These are phyloP conservation scores for Erythrocebus patas DNA, from an alignment of 2,113 vertebrate genomes.

Conservation along the genomic window DNA sequence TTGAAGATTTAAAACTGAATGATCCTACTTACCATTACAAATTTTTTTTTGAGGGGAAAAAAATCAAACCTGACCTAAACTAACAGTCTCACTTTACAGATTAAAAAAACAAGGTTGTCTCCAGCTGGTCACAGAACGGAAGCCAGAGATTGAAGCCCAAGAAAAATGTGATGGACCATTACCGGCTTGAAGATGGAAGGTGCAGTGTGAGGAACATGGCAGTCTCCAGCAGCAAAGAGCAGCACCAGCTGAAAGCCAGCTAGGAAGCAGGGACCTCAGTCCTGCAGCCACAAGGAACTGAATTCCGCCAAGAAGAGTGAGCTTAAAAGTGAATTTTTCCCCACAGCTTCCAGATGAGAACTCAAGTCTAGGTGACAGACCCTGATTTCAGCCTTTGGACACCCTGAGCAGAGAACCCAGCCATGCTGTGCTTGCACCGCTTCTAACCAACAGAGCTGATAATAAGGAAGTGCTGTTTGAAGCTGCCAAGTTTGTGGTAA, in stretches of 20 bases:
- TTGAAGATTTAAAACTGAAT: background rate
- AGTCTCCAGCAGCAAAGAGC: too few relatives aligned
- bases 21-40: background rate
- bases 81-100: background rate
- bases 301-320: background rate
- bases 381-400: background rate
- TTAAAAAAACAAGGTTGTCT: background rate
- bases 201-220: background rate
- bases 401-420: background rate
- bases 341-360: background rate
- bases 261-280: background rate
- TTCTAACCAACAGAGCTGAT: background rate
- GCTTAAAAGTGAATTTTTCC: background rate
- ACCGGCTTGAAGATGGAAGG: background rate
- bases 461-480: background rate
- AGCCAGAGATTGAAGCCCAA: background rate
- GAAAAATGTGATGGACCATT: accelerated
- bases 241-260: background rate
- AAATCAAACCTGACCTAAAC: background rate
- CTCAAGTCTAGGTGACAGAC: background rate
- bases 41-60: background rate
- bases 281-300: background rate
- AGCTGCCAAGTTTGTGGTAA: background rate
- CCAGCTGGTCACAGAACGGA: background rate
- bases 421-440: too few relatives aligned